A percentile compares a stretch with the other conserved stretches of the same genome.
These are phyloP conservation scores for Donacobius atricapilla DNA, from an alignment of 2,113 vertebrate species.

Conservation along the genomic window DNA sequence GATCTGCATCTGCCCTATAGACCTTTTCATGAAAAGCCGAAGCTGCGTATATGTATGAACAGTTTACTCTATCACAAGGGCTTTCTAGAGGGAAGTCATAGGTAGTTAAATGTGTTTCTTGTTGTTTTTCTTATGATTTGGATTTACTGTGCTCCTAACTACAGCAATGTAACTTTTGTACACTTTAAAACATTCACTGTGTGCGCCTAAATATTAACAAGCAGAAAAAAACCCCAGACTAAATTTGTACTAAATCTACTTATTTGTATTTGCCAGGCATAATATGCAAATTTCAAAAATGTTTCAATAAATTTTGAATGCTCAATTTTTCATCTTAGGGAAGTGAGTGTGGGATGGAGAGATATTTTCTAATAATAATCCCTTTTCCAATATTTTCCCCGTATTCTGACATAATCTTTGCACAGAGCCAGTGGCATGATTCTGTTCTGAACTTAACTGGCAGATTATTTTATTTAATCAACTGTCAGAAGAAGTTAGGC, in stretches of 20 bases:
- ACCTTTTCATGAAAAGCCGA: background rate
- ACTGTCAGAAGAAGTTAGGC: background rate
- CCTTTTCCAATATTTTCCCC: background rate
- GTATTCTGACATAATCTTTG: background rate
- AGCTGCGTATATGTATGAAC: background rate
- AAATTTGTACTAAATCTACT: background rate
- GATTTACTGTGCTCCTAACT: background rate
- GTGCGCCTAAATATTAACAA: background rate
- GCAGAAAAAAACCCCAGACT: fast-evolving
- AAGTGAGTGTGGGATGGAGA: background rate
- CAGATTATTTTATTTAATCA: background rate
- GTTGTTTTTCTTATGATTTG: background rate
- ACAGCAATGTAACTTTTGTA: background rate
- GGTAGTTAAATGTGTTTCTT: background rate
- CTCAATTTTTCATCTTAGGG: background rate
- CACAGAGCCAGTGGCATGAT: background rate
- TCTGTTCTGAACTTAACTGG: background rate
- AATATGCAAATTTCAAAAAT: background rate
- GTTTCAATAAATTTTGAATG: background rate
- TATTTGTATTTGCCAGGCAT: background rate
- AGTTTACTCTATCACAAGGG: background rate
- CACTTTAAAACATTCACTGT: background rate
- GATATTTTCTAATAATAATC: background rate
- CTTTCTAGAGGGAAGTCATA: background rate
- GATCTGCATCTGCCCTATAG: background rate